A percentile compares a stretch with the other conserved stretches of the same genome.
These are phyloP conservation scores for Florisuga fusca DNA, from an alignment of 2,797 vertebrate species.

Conservation along the genomic window DNA sequence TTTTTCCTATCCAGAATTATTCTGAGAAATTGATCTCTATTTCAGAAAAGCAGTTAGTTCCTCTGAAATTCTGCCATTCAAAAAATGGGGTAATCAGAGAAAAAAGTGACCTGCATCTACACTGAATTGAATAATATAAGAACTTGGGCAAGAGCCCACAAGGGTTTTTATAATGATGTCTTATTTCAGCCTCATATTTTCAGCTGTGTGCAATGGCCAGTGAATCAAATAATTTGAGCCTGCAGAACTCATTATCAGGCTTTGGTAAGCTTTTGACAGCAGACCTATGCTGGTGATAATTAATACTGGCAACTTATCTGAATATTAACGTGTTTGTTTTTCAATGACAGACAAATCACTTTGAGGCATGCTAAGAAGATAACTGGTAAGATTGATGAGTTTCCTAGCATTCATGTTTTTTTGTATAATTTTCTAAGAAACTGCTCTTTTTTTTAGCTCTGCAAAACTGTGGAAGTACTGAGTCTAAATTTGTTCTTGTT, in stretches of 20 bases:
- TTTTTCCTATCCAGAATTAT: neutral
- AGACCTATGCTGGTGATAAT: neutral
- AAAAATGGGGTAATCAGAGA: neutral
- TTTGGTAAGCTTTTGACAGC: neutral
- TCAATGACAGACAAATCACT: neutral
- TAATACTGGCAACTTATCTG: neutral
- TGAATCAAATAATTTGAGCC: neutral
- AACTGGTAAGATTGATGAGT: neutral
- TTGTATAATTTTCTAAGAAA: neutral
- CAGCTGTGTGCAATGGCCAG: neutral
- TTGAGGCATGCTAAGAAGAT: neutral
- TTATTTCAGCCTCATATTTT: neutral
- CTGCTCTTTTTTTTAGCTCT: neutral
- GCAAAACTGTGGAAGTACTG: neutral
- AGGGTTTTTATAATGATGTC: neutral
- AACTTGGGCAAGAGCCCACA: neutral
- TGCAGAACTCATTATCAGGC: neutral
- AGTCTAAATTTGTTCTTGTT: neutral
- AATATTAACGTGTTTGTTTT: neutral
- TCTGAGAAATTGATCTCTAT: neutral
- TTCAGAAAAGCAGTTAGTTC: neutral
- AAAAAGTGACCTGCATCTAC: neutral
- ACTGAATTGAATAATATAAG: neutral
- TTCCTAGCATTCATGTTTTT: neutral
- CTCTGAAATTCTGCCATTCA: neutral